These are phyloP conservation scores for Cephus sareptanus DNA, from an alignment of 2,888 invertebrate genomes.

Conservation along the genomic window DNA sequence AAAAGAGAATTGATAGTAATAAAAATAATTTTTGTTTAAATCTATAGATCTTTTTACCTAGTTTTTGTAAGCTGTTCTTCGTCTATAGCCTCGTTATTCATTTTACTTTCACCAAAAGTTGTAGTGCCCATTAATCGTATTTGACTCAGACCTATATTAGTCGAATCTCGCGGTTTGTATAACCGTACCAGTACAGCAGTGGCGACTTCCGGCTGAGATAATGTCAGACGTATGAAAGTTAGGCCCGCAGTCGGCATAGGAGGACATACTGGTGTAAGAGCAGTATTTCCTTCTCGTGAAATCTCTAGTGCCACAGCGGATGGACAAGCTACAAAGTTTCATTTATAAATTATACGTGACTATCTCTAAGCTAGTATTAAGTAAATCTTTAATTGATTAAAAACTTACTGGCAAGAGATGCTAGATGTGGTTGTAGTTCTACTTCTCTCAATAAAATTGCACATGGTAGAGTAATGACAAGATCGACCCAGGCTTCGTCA, in stretches of 20 bases:
- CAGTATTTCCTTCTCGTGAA: conserved; percentile 81
- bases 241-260: conserved; percentile 89
- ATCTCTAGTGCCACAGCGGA: conserved; percentile 89
- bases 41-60: conserved; percentile 49
- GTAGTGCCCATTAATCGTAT: conserved; percentile 86
- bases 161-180: conserved; percentile 90
- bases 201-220: conserved; percentile 87
- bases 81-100: conserved; percentile 65
- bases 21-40: conserved; percentile 9
- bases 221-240: conserved; percentile 85
- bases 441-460: conserved; percentile 89
- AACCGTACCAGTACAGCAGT: conserved; percentile 82
- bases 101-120: conserved; percentile 75
- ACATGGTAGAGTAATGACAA: conserved; percentile 87
- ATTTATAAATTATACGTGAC: background rate
- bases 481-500: conserved; percentile 88
- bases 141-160: conserved; percentile 89
- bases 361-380: background rate
- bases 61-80: conserved; percentile 70
- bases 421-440: conserved; percentile 86
- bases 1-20: background rate
- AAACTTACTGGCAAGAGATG: conserved; percentile 79
- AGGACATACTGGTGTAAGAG: conserved; percentile 84
- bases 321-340: conserved; percentile 77
- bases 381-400: background rate